A percentile compares a stretch with the other conserved stretches of the same genome.
phyloP scores from a whole-genome alignment of 2,797 vertebrate species.

The Muraenolepis orangiensis region DNA sequence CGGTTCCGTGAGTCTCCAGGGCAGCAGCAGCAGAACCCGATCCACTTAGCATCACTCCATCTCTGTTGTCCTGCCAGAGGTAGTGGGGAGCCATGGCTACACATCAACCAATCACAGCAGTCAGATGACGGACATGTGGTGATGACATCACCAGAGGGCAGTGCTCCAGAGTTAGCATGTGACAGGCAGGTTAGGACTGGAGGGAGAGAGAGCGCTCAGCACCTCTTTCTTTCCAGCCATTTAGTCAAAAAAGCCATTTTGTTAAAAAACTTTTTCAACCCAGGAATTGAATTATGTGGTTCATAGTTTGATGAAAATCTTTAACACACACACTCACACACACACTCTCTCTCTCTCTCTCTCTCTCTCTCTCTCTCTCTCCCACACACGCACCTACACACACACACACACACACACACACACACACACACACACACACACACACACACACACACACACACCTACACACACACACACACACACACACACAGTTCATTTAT shows the following conservation, averaged over 20 bases:
- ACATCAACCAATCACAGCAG: constrained; percentile 56
- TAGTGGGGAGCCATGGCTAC: constrained; percentile 33
- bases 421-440: background rate
- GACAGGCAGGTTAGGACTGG: constrained; percentile 18
- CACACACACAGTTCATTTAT: no score
- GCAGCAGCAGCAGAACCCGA: no score
- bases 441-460: background rate
- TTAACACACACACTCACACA: background rate
- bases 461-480: background rate
- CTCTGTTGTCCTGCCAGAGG: constrained; percentile 53
- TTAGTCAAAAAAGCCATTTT: no score
- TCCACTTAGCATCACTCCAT: constrained; percentile 31
- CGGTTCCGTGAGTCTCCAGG: background rate
- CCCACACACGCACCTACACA: background rate
- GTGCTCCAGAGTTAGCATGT: constrained; percentile 36
- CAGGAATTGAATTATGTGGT: background rate
- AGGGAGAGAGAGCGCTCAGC: no score
- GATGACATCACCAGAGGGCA: constrained; percentile 44
- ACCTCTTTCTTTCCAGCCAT: no score
- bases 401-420: background rate
- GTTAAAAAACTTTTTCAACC: background rate
- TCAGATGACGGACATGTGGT: constrained; percentile 62
- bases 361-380: no score
- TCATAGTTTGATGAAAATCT: background rate
- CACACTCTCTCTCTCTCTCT: no score